phyloP scores from a whole-genome alignment of 2,888 invertebrate species.

The Muscina levida region DNA sequence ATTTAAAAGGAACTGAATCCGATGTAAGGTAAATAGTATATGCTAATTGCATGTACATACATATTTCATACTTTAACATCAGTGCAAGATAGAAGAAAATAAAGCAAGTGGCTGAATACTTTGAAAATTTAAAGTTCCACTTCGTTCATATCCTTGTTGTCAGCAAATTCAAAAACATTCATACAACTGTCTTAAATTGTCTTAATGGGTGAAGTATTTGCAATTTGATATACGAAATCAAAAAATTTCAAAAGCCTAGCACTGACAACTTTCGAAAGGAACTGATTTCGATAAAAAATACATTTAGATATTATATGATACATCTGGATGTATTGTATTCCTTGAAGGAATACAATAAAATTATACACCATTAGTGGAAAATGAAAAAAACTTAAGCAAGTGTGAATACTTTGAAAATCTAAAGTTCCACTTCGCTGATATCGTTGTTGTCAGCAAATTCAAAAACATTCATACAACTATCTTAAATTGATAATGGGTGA shows the following conservation, averaged over 20 bases:
- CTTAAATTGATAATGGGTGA: constrained; percentile 14
- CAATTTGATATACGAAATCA: constrained; percentile 64
- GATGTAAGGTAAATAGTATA: constrained; percentile 14
- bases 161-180: constrained; percentile 15
- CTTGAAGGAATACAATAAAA: no score
- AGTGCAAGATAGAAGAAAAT: no score
- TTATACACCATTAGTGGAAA: no score
- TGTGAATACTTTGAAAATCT: no score
- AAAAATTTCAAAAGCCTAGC: constrained; percentile 66
- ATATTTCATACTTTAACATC: no score
- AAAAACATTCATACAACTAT: constrained; percentile 12
- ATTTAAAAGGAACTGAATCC: constrained; percentile 68
- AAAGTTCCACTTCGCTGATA: no score
- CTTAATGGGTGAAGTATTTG: constrained; percentile 66
- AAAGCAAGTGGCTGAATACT: no score
- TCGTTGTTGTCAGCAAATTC: constrained; percentile 10
- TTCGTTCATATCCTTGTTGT: no score
- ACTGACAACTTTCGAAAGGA: constrained; percentile 67
- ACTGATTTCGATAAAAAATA: constrained; percentile 62
- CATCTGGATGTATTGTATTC: background rate
- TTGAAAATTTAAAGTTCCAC: no score
- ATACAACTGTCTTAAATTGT: constrained; percentile 60
- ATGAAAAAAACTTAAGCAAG: no score
- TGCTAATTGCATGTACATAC: background rate
- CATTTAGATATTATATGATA: background rate